These are phyloP conservation scores for Phalacrocorax brasilianus DNA, from an alignment of 2,113 vertebrate genomes.

Conservation along the genomic window DNA sequence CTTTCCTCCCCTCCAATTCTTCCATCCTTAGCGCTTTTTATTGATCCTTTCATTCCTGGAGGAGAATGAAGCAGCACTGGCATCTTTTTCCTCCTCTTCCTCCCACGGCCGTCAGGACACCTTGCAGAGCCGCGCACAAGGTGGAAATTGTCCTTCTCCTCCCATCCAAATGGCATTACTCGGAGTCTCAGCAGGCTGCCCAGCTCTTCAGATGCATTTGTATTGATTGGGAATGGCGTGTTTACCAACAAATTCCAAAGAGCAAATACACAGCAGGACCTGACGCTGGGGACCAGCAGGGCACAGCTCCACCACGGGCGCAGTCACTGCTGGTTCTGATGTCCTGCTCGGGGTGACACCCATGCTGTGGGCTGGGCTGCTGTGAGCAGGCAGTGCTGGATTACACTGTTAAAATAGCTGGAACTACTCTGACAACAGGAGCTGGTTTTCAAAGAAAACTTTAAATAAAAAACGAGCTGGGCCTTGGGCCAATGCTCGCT, in stretches of 20 bases:
- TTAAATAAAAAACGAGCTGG: not conserved
- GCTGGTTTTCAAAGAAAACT: not conserved
- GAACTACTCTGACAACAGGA: not conserved
- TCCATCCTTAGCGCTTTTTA: not conserved
- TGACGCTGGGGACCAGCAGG: not conserved
- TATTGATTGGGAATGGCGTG: not conserved
- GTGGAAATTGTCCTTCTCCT: not conserved
- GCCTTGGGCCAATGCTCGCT: not conserved
- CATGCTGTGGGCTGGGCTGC: not conserved
- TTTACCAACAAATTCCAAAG: not conserved
- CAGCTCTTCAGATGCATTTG: not conserved
- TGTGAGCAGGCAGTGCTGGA: too few relatives aligned
- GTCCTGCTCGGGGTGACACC: not conserved
- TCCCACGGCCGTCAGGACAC: not conserved
- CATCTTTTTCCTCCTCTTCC: not conserved
- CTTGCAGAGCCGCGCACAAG: not conserved
- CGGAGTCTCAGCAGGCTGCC: not conserved
- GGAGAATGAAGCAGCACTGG: not conserved
- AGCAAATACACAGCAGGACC: not conserved
- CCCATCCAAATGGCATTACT: not conserved
- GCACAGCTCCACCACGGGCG: not conserved
- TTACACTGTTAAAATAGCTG: not conserved
- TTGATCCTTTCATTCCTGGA: not conserved
- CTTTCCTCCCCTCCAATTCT: not conserved
- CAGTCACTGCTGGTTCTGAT: not conserved